phyloP scores from a whole-genome alignment of 2,113 vertebrate genomes.

The Formicarius rufipectus region DNA sequence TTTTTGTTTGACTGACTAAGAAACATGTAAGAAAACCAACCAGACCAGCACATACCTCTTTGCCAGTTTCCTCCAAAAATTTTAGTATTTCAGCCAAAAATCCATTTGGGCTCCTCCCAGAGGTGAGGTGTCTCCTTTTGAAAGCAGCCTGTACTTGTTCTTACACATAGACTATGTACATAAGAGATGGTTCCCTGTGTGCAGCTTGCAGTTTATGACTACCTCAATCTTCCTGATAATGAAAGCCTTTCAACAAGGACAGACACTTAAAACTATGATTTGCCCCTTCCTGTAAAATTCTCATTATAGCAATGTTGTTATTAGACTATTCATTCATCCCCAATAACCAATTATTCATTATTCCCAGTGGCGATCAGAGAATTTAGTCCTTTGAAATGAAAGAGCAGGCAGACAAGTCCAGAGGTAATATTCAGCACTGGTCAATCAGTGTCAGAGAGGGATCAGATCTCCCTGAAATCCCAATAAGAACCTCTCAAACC shows the following conservation, averaged over 20 bases:
- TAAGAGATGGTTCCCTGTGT: background rate
- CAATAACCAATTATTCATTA: background rate
- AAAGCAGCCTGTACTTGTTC: background rate
- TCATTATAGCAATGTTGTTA: background rate
- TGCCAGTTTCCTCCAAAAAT: background rate
- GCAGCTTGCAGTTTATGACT: background rate
- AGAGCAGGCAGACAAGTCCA: background rate
- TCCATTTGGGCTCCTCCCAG: background rate
- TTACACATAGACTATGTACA: background rate
- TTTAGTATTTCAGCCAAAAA: background rate
- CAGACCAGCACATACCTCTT: background rate
- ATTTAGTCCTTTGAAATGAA: background rate
- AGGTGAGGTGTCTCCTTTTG: background rate
- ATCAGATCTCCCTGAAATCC: background rate
- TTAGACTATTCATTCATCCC: background rate
- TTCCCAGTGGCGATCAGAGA: background rate
- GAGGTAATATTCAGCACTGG: background rate
- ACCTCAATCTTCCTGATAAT: background rate
- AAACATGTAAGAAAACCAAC: background rate
- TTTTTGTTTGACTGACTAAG: background rate
- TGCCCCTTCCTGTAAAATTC: background rate
- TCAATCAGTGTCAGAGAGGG: background rate
- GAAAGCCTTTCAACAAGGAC: background rate
- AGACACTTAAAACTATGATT: background rate
- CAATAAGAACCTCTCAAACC: background rate